phyloP scores from a whole-genome alignment of 2,888 invertebrate genomes.

The Cantharis rufa region DNA sequence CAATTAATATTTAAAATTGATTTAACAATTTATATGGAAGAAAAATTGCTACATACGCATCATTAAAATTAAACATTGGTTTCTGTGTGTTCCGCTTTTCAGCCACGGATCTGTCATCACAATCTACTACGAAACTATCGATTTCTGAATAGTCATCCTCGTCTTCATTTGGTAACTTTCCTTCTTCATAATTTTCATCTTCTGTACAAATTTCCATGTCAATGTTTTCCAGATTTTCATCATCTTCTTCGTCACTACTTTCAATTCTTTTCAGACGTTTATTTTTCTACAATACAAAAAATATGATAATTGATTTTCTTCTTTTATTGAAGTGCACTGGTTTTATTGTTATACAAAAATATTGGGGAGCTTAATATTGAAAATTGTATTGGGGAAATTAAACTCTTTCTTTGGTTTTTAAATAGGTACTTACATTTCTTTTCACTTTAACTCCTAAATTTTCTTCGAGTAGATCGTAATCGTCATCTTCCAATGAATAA shows the following conservation, averaged over 20 bases:
- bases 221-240: constrained; percentile 37
- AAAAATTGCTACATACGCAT: constrained; percentile 72
- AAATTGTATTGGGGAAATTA: neutral
- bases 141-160: constrained; percentile 84
- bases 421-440: constrained; percentile 70
- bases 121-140: constrained; percentile 90
- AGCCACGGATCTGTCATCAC: constrained; percentile 82
- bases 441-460: constrained; percentile 95
- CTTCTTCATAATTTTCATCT: too few relatives aligned
- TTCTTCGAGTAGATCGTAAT: constrained; percentile 66
- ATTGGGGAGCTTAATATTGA: neutral
- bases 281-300: constrained; percentile 70
- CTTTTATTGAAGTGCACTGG: too few relatives aligned
- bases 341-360: too few relatives aligned
- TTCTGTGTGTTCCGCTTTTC: constrained; percentile 73
- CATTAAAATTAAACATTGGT: constrained; percentile 83
- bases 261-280: constrained; percentile 83
- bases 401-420: too few relatives aligned
- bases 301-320: too few relatives aligned
- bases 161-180: constrained; percentile 76
- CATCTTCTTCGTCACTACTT: constrained; percentile 87
- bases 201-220: constrained; percentile 65
- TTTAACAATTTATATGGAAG: too few relatives aligned
- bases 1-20: neutral
- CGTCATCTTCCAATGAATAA: constrained; percentile 71